These are phyloP conservation scores for Megastigmus dorsalis DNA, from an alignment of 2,888 invertebrate species.

Conservation along the genomic window DNA sequence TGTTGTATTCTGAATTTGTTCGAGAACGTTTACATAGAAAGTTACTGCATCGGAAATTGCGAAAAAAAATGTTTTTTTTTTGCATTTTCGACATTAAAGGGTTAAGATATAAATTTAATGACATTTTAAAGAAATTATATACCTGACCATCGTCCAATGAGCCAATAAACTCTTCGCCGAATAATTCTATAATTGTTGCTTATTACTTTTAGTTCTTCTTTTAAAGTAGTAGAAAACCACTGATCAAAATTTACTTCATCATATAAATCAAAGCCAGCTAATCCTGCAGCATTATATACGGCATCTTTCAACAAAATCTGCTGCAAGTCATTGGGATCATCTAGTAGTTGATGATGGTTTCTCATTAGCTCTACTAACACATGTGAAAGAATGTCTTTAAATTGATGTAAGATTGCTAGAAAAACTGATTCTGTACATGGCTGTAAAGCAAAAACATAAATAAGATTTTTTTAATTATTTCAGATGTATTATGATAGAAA, in stretches of 20 bases:
- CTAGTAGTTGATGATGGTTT: slow-evolving; percentile 80
- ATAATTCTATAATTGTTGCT: slow-evolving; percentile 90
- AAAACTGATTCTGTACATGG: slow-evolving; percentile 93
- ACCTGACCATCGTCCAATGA: slow-evolving; percentile 85
- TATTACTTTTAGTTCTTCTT: slow-evolving; percentile 87
- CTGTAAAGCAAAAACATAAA: slow-evolving; percentile 71
- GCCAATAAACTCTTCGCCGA: slow-evolving; percentile 87
- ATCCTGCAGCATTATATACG: slow-evolving; percentile 93
- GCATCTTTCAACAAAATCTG: slow-evolving; percentile 93
- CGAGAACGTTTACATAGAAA: too few species aligned
- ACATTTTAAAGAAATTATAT: background rate
- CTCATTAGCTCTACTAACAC: slow-evolving; percentile 85
- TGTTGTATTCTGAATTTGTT: too few species aligned
- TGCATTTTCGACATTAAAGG: too few species aligned
- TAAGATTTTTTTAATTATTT: slow-evolving; percentile 6
- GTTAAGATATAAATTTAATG: too few species aligned
- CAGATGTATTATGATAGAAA: background rate
- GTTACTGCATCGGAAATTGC: too few species aligned
- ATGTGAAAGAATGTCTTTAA: slow-evolving; percentile 82
- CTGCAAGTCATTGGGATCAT: slow-evolving; percentile 82
- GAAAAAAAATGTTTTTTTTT: too few species aligned
- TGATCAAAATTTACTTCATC: slow-evolving; percentile 94
- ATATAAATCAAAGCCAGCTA: slow-evolving; percentile 91
- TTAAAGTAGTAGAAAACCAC: slow-evolving; percentile 90
- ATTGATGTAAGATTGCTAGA: slow-evolving; percentile 88